Percentiles rank a stretch among this genome's conserved stretches.
Evolutionary conservation across 2,113 vertebrate genomes (phyloP).

Genomic region (Mus spicilegus): DNA sequence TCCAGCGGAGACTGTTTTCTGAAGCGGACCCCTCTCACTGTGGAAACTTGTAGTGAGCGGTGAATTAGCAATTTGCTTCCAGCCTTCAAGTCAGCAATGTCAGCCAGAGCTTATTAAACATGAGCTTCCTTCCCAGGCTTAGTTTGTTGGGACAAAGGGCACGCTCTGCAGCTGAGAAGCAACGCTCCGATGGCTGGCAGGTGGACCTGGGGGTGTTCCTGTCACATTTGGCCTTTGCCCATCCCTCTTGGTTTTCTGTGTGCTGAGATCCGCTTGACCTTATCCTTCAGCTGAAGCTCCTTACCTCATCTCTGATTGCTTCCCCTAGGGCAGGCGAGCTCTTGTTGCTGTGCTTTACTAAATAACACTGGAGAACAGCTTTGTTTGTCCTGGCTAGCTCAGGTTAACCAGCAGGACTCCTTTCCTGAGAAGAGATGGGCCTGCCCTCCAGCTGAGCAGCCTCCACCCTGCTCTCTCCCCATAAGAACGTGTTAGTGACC

Average conservation of each 20-base stretch:
- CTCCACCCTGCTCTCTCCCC: not conserved
- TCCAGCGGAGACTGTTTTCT: not conserved
- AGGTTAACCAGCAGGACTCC: slow-evolving; percentile 14
- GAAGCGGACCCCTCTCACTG: not conserved
- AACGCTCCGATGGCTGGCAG: not conserved
- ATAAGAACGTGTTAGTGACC: slow-evolving; percentile 41
- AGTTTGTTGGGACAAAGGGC: slow-evolving; percentile 31
- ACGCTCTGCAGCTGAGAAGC: not conserved
- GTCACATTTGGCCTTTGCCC: slow-evolving; percentile 48
- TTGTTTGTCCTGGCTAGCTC: slow-evolving; percentile 69
- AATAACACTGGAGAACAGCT: slow-evolving; percentile 69
- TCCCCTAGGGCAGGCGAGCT: slow-evolving; percentile 72
- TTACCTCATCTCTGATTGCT: slow-evolving; percentile 78
- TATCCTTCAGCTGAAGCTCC: slow-evolving; percentile 62
- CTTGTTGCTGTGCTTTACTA: slow-evolving; percentile 74
- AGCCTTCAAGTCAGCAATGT: slow-evolving; percentile 47
- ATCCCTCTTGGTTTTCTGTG: slow-evolving; percentile 64
- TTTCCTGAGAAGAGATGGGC: not conserved
- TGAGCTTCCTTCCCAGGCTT: slow-evolving; percentile 48
- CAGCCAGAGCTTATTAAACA: slow-evolving; percentile 59
- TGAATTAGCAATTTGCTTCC: slow-evolving; percentile 54
- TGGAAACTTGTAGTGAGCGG: not conserved
- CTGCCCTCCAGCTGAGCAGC: not conserved
- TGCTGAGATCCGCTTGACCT: slow-evolving; percentile 58
- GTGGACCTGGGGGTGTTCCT: not conserved